Percentiles rank a stretch among this genome's conserved stretches.
Conservation (phyloP, 2,113 vertebrate species). For the Istiophorus platypterus region DNA sequence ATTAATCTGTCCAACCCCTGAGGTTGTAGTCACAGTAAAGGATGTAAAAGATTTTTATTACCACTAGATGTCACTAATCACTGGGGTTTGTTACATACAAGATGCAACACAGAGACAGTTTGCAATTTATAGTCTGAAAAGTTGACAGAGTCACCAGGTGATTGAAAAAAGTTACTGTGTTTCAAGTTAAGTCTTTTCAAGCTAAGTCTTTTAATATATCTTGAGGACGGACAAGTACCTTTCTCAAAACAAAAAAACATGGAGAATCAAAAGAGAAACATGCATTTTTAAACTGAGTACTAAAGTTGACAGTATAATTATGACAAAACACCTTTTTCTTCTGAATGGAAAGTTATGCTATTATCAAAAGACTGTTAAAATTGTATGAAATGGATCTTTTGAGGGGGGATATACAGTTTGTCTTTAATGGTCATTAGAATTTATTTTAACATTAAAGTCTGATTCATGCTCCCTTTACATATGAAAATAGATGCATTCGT, state of each 20-base stretch:
- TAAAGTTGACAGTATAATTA: too few species aligned
- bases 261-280: too few species aligned
- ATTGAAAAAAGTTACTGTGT: neutral
- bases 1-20: neutral
- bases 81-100: neutral
- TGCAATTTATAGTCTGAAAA: neutral
- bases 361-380: neutral
- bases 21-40: neutral
- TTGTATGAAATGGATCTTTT: neutral
- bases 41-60: neutral
- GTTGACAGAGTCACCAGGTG: neutral
- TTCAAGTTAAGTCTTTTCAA: neutral
- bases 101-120: neutral
- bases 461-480: too few species aligned
- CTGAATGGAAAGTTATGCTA: too few species aligned
- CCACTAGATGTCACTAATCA: constrained; percentile 52
- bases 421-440: neutral
- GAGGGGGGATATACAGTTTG: neutral
- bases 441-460: too few species aligned
- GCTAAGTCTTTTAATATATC: too few species aligned
- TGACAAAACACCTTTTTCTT: too few species aligned
- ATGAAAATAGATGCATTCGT: too few species aligned
- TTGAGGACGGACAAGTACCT: too few species aligned
- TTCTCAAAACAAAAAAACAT: too few species aligned
- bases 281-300: too few species aligned